Percentiles rank a stretch among this genome's conserved stretches.
These are phyloP conservation scores for Heterotilapia buettikoferi DNA, from an alignment of 2,113 vertebrate genomes.

Conservation along the genomic window DNA sequence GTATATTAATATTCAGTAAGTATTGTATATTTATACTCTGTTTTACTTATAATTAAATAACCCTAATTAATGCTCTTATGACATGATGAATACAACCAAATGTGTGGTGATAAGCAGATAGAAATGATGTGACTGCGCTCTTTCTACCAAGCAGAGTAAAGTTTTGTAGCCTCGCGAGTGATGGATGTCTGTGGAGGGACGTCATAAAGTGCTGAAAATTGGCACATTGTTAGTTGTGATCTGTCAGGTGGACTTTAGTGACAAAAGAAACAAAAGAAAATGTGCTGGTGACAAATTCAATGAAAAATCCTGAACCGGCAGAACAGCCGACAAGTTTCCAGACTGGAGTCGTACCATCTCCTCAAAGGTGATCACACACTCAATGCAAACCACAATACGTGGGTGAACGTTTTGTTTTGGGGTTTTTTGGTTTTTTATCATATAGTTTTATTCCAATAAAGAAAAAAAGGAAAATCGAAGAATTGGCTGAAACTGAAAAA, in stretches of 20 bases:
- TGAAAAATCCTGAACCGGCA: rapidly evolving
- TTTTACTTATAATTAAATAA: rapidly evolving
- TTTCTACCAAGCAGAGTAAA: neutral
- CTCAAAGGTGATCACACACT: neutral
- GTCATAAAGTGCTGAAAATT: neutral
- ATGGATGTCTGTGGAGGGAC: neutral
- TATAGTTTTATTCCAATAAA: neutral
- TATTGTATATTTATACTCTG: neutral
- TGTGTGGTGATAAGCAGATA: neutral
- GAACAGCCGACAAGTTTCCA: neutral
- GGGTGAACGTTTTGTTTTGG: neutral
- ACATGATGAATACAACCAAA: neutral
- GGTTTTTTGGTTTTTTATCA: rapidly evolving
- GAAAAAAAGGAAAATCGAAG: rapidly evolving
- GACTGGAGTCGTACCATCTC: neutral
- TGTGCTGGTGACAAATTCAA: neutral
- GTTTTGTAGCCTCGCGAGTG: neutral
- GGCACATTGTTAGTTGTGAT: neutral
- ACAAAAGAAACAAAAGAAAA: neutral
- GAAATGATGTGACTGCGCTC: neutral
- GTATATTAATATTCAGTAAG: rapidly evolving
- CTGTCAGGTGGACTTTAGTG: neutral
- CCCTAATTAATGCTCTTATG: neutral
- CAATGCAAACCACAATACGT: rapidly evolving
- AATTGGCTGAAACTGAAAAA: neutral